Conservation (phyloP, 2,888 invertebrate genomes). For the Drosophila prostipennis region DNA sequence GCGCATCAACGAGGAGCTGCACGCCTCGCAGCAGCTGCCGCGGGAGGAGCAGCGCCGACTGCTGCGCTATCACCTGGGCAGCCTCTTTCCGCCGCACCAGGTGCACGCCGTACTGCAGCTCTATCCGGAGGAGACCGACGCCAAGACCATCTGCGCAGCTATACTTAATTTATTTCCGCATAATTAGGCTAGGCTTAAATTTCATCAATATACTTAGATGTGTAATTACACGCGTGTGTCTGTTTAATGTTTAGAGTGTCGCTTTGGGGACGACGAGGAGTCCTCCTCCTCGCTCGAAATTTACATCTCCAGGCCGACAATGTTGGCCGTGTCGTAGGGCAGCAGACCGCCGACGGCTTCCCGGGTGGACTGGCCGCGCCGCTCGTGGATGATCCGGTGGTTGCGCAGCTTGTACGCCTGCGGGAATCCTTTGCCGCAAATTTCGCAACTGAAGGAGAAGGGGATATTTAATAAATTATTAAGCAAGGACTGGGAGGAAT, state of each 20-base stretch:
- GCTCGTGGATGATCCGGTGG: slow-evolving; percentile 74
- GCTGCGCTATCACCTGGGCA: slow-evolving; percentile 94
- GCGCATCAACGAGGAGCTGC: slow-evolving; percentile 66
- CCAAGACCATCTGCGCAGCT: slow-evolving; percentile 94
- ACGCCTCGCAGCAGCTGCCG: slow-evolving; percentile 54
- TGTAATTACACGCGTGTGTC: slow-evolving; percentile 47
- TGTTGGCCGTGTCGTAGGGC: slow-evolving; percentile 59
- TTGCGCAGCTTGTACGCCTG: slow-evolving; percentile 80
- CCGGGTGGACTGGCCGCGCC: slow-evolving; percentile 48
- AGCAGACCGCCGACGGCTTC: slow-evolving; percentile 49
- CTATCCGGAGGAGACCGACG: slow-evolving; percentile 95
- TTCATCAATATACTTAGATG: slow-evolving; percentile 59
- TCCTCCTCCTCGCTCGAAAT: slow-evolving; percentile 17
- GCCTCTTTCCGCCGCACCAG: slow-evolving; percentile 95
- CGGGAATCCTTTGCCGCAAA: slow-evolving; percentile 81
- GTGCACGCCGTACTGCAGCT: slow-evolving; percentile 95
- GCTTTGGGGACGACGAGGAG: slow-evolving; percentile 11
- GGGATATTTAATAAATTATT: not conserved
- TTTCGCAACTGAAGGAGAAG: slow-evolving; percentile 66
- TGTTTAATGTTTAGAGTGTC: slow-evolving; percentile 26
- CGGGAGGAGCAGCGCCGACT: slow-evolving; percentile 88
- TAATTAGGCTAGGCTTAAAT: slow-evolving; percentile 80
- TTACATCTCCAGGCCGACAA: slow-evolving; percentile 66
- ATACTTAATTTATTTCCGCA: slow-evolving; percentile 91
- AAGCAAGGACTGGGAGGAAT: too few species aligned